Evolutionary conservation across 2,888 invertebrate genomes (phyloP).

Genomic region (Geophilus truncorum): DNA sequence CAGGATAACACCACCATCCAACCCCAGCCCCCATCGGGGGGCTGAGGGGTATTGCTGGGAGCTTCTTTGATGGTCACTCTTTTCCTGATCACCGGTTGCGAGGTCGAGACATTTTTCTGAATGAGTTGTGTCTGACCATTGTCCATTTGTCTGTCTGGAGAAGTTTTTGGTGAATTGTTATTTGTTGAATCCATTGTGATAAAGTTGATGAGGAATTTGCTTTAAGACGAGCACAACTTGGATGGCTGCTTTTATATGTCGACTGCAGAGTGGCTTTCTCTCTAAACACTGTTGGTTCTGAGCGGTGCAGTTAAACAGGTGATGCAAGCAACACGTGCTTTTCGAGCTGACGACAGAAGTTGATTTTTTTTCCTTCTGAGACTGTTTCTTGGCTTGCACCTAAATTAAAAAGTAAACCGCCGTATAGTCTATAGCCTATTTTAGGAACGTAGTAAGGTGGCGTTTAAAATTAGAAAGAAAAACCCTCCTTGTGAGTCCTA

Average conservation of each 20-base stretch:
- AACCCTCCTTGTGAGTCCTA: not conserved
- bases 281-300: not conserved
- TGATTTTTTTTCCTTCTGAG: too few relatives aligned
- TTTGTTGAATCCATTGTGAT: not conserved
- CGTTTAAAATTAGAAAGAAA: not conserved
- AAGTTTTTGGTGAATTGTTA: not conserved
- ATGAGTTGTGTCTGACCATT: not conserved
- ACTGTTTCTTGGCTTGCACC: too few relatives aligned
- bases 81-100: not conserved
- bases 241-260: not conserved
- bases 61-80: not conserved
- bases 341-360: not conserved
- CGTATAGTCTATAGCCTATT: not conserved
- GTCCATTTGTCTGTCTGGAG: not conserved
- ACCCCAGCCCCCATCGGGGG: constrained; percentile 49
- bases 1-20: constrained; percentile 51
- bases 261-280: too few relatives aligned
- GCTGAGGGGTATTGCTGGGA: not conserved
- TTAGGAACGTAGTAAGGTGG: not conserved
- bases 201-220: too few relatives aligned
- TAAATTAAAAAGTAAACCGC: too few relatives aligned
- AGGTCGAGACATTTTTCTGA: not conserved
- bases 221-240: not conserved
- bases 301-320: not conserved
- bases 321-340: constrained; percentile 10